phyloP scores from a whole-genome alignment of 2,797 vertebrate genomes.

The Leptatherina wallacei region DNA sequence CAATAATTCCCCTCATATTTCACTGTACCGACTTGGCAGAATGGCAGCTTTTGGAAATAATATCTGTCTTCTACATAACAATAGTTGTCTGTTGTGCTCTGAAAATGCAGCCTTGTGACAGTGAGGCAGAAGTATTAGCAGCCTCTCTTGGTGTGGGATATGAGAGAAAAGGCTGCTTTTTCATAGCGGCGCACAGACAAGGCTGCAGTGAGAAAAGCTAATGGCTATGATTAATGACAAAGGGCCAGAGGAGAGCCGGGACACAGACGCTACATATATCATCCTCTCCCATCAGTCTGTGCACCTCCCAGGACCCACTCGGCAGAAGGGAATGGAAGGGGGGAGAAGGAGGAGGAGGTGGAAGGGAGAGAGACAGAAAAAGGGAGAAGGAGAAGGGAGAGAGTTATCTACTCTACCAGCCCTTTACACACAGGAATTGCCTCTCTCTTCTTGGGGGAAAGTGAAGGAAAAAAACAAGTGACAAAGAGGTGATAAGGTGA shows the following conservation, averaged over 20 bases:
- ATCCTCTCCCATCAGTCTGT: conserved; percentile 99
- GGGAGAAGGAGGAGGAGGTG: conserved; percentile 8
- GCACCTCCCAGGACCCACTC: conserved; percentile 95
- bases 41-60: conserved; percentile 59
- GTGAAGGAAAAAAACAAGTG: conserved; percentile 78
- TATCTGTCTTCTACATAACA: conserved; percentile 75
- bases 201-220: conserved; percentile 98
- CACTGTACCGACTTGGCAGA: conserved; percentile 45
- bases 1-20: conserved; percentile 63
- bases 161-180: conserved; percentile 90
- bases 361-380: conserved; percentile 42
- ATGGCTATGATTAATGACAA: conserved; percentile 99
- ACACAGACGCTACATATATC: conserved; percentile 99
- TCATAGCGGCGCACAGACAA: conserved; percentile 89
- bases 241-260: conserved; percentile 99
- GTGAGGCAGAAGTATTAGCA: conserved; percentile 77
- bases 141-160: conserved; percentile 83
- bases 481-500: conserved; percentile 91
- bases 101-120: conserved; percentile 74
- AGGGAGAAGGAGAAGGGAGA: conserved; percentile 47
- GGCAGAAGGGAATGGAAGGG: conserved; percentile 54
- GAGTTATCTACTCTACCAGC: conserved; percentile 88
- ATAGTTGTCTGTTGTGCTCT: conserved; percentile 63
- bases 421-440: conserved; percentile 87
- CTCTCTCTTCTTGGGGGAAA: conserved; percentile 72